These are phyloP conservation scores for Parnassius apollo DNA, from an alignment of 2,888 invertebrate genomes.

Conservation along the genomic window DNA sequence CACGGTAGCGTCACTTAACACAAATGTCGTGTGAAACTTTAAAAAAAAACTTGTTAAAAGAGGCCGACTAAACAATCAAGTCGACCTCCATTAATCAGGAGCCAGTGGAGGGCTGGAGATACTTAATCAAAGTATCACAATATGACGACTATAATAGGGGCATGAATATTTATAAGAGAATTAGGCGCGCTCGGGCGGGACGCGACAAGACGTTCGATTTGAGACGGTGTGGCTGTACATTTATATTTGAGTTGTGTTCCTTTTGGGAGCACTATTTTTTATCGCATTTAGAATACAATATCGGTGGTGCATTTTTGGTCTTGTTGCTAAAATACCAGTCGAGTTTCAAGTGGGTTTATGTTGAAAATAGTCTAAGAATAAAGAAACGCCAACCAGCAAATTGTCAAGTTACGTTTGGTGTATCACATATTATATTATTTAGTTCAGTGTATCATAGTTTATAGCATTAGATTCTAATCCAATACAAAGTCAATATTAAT, in stretches of 20 bases:
- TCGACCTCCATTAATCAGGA: slow-evolving; percentile 58
- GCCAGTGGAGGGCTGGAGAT: slow-evolving; percentile 52
- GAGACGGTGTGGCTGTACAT: slow-evolving; percentile 56
- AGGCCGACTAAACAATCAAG: slow-evolving; percentile 42
- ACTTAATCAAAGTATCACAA: slow-evolving; percentile 79
- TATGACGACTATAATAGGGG: slow-evolving; percentile 61
- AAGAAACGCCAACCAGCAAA: no score
- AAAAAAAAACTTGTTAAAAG: slow-evolving; percentile 37
- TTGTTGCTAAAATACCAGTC: no score
- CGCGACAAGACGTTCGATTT: slow-evolving; percentile 44
- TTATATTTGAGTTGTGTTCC: slow-evolving; percentile 40
- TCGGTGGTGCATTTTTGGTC: no score
- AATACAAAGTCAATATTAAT: no score
- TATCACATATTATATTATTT: no score
- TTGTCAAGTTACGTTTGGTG: no score
- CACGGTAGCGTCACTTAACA: slow-evolving; percentile 35
- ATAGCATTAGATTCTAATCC: no score
- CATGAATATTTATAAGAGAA: slow-evolving; percentile 76
- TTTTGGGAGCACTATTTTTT: slow-evolving; percentile 7
- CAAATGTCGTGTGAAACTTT: slow-evolving; percentile 28
- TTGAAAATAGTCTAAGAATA: no score
- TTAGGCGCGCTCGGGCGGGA: slow-evolving; percentile 56
- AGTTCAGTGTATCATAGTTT: no score
- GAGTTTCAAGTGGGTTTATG: no score
- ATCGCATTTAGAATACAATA: not conserved